Conservation (phyloP, 2,888 invertebrate genomes). For the Philereme vetulata region DNA sequence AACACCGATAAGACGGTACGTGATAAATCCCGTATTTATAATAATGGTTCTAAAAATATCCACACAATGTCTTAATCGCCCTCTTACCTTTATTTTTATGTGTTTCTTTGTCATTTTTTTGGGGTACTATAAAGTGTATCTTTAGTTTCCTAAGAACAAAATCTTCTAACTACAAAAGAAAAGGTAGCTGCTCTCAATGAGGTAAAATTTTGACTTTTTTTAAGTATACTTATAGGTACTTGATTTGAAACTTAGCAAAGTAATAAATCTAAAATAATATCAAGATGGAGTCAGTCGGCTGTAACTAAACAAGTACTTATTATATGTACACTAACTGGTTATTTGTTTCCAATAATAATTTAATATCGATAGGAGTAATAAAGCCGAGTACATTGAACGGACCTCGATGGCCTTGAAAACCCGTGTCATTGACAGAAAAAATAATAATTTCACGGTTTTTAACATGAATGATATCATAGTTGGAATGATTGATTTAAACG, state of each 20-base stretch:
- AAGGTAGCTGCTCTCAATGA: too few species aligned
- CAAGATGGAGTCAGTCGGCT: constrained; percentile 15
- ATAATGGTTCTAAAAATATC: too few species aligned
- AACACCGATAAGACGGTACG: too few species aligned
- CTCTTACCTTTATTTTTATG: too few species aligned
- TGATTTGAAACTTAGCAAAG: background rate
- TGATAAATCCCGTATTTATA: too few species aligned
- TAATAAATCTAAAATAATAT: constrained; percentile 11
- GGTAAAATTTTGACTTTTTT: too few species aligned
- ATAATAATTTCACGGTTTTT: constrained; percentile 39
- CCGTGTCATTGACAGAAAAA: constrained; percentile 50
- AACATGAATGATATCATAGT: constrained; percentile 43
- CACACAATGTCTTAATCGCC: too few species aligned
- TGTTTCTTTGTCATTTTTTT: too few species aligned
- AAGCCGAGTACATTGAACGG: constrained; percentile 75
- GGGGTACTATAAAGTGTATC: too few species aligned
- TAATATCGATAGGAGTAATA: constrained; percentile 52
- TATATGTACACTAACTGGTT: constrained; percentile 47
- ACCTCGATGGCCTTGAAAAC: constrained; percentile 73
- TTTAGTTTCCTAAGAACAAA: too few species aligned
- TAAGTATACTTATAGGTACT: background rate
- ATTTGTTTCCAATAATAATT: constrained; percentile 47
- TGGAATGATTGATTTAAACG: constrained; percentile 16
- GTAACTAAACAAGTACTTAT: constrained; percentile 25
- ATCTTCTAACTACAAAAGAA: too few species aligned